Evolutionary conservation across 2,888 invertebrate genomes (phyloP), one percentile per base, ranked within the genome.

Genomic region (Amphiduros pacificus): DNA sequence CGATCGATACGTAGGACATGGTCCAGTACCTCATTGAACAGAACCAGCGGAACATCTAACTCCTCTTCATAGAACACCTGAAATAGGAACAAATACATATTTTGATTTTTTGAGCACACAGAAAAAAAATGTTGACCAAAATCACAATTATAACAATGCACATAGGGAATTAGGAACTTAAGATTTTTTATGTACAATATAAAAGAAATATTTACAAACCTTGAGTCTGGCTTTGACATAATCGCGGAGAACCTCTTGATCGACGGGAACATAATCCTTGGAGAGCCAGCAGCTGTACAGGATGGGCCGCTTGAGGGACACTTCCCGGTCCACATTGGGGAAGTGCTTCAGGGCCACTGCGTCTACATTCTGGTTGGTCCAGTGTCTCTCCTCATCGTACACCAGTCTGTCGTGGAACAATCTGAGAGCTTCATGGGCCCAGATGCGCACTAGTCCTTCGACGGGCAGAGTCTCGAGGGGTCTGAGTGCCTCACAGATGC

Each of bases 351-450:
- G 85, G 6, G 80, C 83, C 9, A 79, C 76, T 51, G 69, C 87
- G 80, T 99, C 95, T 69, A 99, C 94, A 78, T 97, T 94, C 75
- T 97, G 94, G 80, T 98, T 97, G 2, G 99, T 99, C 99, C 99
- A 99, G 59, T 89, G 88, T 54, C 99, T 88, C 82, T 99, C 99
- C 0, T 89, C 85, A 69, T 97, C 96, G 63, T 95, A 94, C 1
- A 99, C 98, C 70, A 99, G 85, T 78, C 82, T 80, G 76, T 86
- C 85, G 75, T 97, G 97, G 91, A 99, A 99, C 29, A 99, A 87
- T 51, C 99, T 89, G 4, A 99, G 87, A 0, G 96, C 99, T 85
- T 99, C 99, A 82, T 99, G 99, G 0, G 98, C 98, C 98, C 98
- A 99, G 26, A 99, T 86, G n/a, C 99, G 87, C 1, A 99, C 96